Evolutionary conservation across 2,113 vertebrate species (phyloP).

Genomic region (Pycnonotus jocosus): DNA sequence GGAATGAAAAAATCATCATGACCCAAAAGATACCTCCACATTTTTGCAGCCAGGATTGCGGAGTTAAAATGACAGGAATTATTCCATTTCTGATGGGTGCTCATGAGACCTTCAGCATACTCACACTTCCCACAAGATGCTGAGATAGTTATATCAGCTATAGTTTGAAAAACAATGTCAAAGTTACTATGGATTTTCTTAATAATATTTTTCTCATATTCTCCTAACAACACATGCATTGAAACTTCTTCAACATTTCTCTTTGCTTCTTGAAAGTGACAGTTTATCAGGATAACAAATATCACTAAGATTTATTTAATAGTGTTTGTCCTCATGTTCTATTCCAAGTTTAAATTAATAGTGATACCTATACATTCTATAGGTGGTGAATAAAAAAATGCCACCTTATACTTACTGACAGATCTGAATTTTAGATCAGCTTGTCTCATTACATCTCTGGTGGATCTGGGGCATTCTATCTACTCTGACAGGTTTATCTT

Average conservation of each 20-base stretch:
- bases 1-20: background rate
- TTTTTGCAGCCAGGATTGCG: background rate
- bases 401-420: constrained; percentile 7
- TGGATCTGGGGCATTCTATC: background rate
- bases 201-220: background rate
- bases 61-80: background rate
- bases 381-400: constrained; percentile 9
- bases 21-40: background rate
- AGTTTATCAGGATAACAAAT: background rate
- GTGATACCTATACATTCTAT: background rate
- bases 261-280: background rate
- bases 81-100: background rate
- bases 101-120: background rate
- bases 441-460: constrained; percentile 39
- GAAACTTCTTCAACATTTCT: background rate
- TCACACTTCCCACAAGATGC: background rate
- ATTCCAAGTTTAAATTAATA: background rate
- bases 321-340: background rate
- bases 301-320: background rate
- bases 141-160: background rate
- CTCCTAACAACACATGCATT: background rate
- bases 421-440: constrained; percentile 55
- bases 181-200: background rate
- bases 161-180: background rate
- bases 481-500: constrained; percentile 48